Conservation (phyloP, 2,113 vertebrate genomes). For the Oncorhynchus masou region DNA sequence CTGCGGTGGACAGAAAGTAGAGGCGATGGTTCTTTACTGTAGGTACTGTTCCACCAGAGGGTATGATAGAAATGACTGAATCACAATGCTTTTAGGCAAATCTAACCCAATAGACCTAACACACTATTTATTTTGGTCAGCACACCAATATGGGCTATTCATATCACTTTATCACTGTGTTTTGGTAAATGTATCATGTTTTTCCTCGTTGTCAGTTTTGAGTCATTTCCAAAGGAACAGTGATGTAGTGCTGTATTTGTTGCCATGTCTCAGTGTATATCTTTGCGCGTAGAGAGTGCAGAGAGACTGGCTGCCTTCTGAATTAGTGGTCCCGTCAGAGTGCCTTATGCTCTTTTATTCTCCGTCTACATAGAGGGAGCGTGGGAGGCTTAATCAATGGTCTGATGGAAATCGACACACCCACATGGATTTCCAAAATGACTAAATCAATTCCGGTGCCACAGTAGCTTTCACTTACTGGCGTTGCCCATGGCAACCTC, state of each 20-base stretch:
- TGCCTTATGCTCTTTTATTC: slow-evolving; percentile 48
- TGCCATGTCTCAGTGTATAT: neutral
- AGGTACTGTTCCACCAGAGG: slow-evolving; percentile 93
- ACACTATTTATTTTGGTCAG: too few species aligned
- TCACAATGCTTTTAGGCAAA: too few species aligned
- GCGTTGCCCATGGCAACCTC: slow-evolving; percentile 47
- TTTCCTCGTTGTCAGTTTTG: too few species aligned
- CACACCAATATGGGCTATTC: too few species aligned
- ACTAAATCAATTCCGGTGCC: slow-evolving; percentile 57
- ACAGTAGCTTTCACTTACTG: slow-evolving; percentile 42
- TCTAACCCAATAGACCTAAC: too few species aligned
- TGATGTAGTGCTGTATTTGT: neutral
- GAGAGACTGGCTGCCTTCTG: too few species aligned
- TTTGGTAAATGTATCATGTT: too few species aligned
- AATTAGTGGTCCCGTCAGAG: slow-evolving; percentile 30
- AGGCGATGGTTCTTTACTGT: slow-evolving; percentile 80
- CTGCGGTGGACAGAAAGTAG: slow-evolving; percentile 86
- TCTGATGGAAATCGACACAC: slow-evolving; percentile 53
- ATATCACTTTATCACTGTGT: too few species aligned
- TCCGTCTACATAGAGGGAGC: slow-evolving; percentile 34
- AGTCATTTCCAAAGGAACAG: neutral
- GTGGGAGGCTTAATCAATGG: slow-evolving; percentile 67
- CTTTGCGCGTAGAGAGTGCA: too few species aligned
- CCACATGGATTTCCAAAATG: slow-evolving; percentile 58
- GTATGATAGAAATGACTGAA: neutral